Percentiles rank a stretch among this genome's conserved stretches.
phyloP scores from a whole-genome alignment of 30 jellyfish, hydroid and myxozoan species.

The Hydractinia echinata region DNA sequence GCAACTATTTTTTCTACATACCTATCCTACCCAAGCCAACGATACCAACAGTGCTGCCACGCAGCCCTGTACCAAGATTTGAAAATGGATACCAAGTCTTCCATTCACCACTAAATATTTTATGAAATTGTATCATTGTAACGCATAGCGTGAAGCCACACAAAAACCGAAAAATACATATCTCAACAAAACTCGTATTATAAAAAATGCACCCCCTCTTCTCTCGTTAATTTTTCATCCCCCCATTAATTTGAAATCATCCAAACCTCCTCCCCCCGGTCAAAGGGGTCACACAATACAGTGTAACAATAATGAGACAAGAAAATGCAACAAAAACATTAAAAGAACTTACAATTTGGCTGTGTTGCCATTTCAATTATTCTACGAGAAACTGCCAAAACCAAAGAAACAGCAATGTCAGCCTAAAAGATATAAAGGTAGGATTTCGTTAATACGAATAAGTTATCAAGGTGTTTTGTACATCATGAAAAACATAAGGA shows the following conservation, averaged over 20 bases:
- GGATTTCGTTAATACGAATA: neutral
- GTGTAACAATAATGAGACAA: neutral
- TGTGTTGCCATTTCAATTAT: constrained; percentile 57
- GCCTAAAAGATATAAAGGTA: constrained; percentile 45
- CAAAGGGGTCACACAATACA: neutral
- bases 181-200: too few relatives aligned
- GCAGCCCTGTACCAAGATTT: constrained; percentile 70
- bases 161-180: neutral
- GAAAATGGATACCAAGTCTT: constrained; percentile 69
- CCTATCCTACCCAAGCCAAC: constrained; percentile 88
- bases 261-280: neutral
- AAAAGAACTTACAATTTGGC: constrained; percentile 54
- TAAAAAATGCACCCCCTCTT: too few relatives aligned
- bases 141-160: too few relatives aligned
- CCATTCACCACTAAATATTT: constrained; percentile 64
- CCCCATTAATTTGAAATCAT: neutral
- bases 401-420: constrained; percentile 62
- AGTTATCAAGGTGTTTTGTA: neutral
- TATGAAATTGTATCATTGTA: neutral
- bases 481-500: neutral
- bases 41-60: constrained; percentile 60
- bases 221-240: too few relatives aligned
- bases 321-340: neutral
- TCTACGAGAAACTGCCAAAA: constrained; percentile 66
- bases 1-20: constrained; percentile 8